These are phyloP conservation scores for Fringilla coelebs DNA, from an alignment of 2,797 vertebrate species.

Conservation along the genomic window DNA sequence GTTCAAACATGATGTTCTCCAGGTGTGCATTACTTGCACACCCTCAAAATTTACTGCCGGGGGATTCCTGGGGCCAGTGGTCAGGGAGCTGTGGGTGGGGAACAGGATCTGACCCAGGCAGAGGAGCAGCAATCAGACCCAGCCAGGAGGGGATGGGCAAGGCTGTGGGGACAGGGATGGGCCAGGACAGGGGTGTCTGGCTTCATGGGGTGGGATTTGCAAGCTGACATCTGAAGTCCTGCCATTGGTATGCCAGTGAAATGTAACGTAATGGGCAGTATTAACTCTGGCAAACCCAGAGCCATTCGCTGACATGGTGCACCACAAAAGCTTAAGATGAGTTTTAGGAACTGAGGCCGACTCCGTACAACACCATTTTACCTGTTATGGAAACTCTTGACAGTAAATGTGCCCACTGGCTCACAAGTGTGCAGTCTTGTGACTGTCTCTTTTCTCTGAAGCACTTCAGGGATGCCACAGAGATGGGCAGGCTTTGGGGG, in stretches of 20 bases:
- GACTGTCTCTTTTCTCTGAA: neutral
- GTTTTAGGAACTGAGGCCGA: neutral
- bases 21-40: accelerated
- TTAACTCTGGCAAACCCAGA: neutral
- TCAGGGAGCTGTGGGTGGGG: neutral
- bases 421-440: neutral
- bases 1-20: neutral
- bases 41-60: neutral
- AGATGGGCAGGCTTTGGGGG: neutral
- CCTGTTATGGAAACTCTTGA: neutral
- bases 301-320: accelerated
- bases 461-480: neutral
- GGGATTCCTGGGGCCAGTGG: neutral
- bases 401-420: neutral
- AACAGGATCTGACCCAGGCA: neutral
- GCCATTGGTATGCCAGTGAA: neutral
- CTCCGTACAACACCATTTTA: neutral
- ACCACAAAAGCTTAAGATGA: neutral
- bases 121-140: neutral
- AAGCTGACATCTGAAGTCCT: neutral
- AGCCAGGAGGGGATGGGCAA: neutral
- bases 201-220: neutral
- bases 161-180: neutral
- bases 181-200: neutral
- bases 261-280: too few relatives aligned